Conservation (phyloP, 2,888 invertebrate genomes). For the Phytoseiulus persimilis region DNA sequence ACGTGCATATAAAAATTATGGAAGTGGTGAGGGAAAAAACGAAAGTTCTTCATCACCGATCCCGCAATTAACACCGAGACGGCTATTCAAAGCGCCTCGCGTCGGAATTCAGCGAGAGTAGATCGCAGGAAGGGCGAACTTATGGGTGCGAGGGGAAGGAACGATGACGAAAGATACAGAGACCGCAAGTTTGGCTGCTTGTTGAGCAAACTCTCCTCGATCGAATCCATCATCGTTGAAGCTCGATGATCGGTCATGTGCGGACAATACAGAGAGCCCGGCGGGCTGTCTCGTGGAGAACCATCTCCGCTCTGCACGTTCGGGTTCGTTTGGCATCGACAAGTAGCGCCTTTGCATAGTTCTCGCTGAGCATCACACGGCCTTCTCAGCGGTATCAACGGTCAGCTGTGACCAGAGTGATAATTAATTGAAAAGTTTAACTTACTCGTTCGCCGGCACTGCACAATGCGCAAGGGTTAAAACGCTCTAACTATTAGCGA, state of each 20-base stretch:
- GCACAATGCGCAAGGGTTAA: background rate
- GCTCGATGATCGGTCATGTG: background rate
- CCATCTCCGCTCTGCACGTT: background rate
- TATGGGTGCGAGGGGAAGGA: background rate
- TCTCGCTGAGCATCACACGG: background rate
- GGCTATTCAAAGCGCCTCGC: background rate
- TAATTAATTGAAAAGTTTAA: conserved; percentile 39
- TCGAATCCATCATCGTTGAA: background rate
- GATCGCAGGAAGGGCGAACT: background rate
- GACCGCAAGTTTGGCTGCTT: background rate
- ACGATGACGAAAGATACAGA: background rate
- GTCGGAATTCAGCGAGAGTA: background rate
- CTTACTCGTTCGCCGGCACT: background rate
- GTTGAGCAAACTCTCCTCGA: conserved; percentile 5
- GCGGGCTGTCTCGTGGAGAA: background rate
- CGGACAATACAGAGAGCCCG: background rate
- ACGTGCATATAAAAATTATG: background rate
- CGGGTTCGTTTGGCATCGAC: background rate
- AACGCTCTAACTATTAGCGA: background rate
- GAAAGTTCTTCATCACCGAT: background rate
- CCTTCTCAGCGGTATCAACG: background rate
- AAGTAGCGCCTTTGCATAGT: background rate
- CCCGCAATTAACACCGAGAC: background rate
- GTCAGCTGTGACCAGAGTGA: conserved; percentile 25
- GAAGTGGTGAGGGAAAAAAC: background rate